Conservation (phyloP, 2,113 vertebrate genomes). For the Pontoporia blainvillei region DNA sequence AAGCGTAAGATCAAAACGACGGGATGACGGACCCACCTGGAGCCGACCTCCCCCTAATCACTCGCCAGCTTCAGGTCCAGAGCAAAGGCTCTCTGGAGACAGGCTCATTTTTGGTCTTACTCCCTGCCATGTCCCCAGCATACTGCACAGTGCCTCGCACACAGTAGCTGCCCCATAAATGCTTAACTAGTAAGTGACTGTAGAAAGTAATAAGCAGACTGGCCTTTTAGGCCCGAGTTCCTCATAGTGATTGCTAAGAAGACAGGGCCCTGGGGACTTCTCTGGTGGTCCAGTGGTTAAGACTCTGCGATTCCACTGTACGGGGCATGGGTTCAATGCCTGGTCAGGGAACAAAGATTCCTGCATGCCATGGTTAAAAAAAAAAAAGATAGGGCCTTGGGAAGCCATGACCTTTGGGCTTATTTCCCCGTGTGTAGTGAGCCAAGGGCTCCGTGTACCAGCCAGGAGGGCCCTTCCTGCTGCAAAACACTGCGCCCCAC, state of each 20-base stretch:
- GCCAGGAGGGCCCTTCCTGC: neutral
- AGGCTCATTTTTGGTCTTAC: neutral
- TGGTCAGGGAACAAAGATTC: too few species aligned
- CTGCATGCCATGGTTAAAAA: too few species aligned
- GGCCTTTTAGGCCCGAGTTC: neutral
- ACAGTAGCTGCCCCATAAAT: neutral
- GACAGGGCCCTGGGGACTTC: neutral
- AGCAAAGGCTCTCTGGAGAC: neutral
- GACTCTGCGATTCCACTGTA: too few species aligned
- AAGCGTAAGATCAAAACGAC: neutral
- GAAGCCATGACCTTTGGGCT: neutral
- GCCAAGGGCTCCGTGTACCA: neutral
- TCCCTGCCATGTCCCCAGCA: neutral
- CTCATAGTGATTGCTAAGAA: neutral
- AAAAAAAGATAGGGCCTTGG: too few species aligned
- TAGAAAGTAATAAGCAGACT: neutral
- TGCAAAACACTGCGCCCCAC: neutral
- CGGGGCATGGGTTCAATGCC: too few species aligned
- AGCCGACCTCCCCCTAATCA: neutral
- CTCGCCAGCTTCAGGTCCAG: too few species aligned
- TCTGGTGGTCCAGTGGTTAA: too few species aligned
- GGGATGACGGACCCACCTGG: too few species aligned
- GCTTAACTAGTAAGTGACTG: too few species aligned
- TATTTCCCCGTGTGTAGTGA: neutral
- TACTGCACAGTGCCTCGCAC: neutral